Conservation (phyloP, 2,797 vertebrate species). For the Poecilia picta region DNA sequence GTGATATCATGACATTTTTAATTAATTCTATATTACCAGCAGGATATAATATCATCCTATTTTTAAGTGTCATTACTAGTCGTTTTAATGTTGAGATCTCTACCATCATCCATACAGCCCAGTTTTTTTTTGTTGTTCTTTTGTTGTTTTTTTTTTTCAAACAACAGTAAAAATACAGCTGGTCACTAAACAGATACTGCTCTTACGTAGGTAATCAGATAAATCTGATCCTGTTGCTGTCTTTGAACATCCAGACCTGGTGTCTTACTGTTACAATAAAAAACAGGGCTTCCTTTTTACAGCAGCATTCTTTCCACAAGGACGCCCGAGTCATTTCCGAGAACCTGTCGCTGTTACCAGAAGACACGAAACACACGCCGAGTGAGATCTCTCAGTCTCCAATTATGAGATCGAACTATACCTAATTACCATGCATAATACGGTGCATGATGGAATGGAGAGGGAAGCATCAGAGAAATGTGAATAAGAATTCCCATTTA, state of each 20-base stretch:
- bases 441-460: conserved; percentile 34
- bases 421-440: conserved; percentile 21
- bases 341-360: conserved; percentile 16
- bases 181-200: not conserved
- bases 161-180: not conserved
- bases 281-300: conserved; percentile 27
- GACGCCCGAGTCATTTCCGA: conserved; percentile 54
- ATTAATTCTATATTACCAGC: not conserved
- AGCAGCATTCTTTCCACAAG: conserved; percentile 32
- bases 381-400: not conserved
- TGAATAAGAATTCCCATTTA: not conserved
- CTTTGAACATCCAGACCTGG: conserved; percentile 27
- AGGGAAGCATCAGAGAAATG: not conserved
- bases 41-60: not conserved
- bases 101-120: not conserved
- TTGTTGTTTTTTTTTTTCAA: not conserved
- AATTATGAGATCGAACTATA: conserved; percentile 29
- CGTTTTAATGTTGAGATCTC: not conserved
- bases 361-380: conserved; percentile 7
- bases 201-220: not conserved
- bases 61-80: not conserved
- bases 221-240: not conserved
- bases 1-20: not conserved
- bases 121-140: no score
- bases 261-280: conserved; percentile 31